Conservation (phyloP, 92 coral and sea anemone species). For the Heliopora coerulea region DNA sequence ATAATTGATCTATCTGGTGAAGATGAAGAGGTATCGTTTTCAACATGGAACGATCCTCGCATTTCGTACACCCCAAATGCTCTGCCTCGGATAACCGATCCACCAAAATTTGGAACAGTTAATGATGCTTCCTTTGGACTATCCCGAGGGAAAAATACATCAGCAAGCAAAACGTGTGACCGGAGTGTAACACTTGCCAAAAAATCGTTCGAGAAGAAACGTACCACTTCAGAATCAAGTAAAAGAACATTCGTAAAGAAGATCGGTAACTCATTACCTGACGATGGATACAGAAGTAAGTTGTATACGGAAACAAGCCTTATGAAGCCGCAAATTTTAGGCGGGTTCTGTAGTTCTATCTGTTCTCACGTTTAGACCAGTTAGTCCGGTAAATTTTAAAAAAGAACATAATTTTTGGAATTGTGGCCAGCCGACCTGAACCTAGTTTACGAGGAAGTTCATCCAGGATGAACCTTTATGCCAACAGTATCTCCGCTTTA, state of each 20-base stretch:
- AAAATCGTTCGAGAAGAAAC: too few species aligned
- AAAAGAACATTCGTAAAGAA: neutral
- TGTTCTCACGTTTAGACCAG: too few species aligned
- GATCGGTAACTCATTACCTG: slow-evolving; percentile 33
- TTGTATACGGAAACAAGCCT: too few species aligned
- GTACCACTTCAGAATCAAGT: neutral
- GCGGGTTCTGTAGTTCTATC: too few species aligned
- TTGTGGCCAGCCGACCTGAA: too few species aligned
- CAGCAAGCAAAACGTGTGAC: neutral
- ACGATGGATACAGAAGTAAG: slow-evolving; percentile 38
- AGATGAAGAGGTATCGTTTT: neutral
- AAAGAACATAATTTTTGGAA: too few species aligned
- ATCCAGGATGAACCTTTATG: too few species aligned
- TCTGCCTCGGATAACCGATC: neutral
- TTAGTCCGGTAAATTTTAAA: too few species aligned
- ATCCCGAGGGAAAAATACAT: neutral
- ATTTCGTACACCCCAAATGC: neutral
- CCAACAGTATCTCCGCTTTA: too few species aligned
- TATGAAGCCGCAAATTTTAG: too few species aligned
- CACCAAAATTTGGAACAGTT: neutral
- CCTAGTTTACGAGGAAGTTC: too few species aligned
- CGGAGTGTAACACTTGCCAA: neutral
- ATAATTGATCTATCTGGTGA: slow-evolving; percentile 13
- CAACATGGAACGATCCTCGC: neutral
- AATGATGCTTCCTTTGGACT: neutral